Evolutionary conservation across 2,113 vertebrate genomes (phyloP).

Genomic region (Cygnus atratus): DNA sequence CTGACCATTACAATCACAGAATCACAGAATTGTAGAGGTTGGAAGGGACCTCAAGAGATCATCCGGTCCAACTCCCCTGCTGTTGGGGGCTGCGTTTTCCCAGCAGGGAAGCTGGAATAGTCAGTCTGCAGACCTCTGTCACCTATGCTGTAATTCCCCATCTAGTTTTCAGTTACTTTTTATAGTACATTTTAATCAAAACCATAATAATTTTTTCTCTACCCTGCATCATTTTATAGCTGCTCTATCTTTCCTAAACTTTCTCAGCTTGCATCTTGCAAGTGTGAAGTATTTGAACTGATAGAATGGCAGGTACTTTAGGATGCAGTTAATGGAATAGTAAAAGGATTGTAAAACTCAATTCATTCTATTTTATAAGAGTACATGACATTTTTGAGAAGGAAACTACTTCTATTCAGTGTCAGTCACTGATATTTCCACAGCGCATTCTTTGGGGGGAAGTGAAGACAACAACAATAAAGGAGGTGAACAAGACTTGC

Average conservation of each 20-base stretch:
- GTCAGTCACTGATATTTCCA: not conserved
- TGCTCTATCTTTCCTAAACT: not conserved
- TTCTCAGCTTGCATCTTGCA: not conserved
- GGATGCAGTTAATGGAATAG: not conserved
- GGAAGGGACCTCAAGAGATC: too few species aligned
- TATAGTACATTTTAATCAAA: not conserved
- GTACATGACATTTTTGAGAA: not conserved
- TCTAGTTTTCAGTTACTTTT: not conserved
- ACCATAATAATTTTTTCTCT: not conserved
- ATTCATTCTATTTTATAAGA: not conserved
- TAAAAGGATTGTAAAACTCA: not conserved
- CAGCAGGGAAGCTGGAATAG: not conserved
- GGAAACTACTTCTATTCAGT: not conserved
- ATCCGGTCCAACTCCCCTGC: too few species aligned
- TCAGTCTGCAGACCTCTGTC: not conserved
- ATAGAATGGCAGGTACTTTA: not conserved
- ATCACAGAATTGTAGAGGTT: too few species aligned
- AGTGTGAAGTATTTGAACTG: not conserved
- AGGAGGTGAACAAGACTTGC: not conserved
- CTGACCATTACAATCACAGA: too few species aligned
- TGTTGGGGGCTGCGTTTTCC: not conserved
- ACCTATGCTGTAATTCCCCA: too few species aligned
- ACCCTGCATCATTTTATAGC: not conserved
- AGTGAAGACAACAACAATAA: not conserved
- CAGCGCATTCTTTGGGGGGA: not conserved